Base-by-base conservation (phyloP, 2,888 invertebrate species). In the Eurytoma adleriae region DNA sequence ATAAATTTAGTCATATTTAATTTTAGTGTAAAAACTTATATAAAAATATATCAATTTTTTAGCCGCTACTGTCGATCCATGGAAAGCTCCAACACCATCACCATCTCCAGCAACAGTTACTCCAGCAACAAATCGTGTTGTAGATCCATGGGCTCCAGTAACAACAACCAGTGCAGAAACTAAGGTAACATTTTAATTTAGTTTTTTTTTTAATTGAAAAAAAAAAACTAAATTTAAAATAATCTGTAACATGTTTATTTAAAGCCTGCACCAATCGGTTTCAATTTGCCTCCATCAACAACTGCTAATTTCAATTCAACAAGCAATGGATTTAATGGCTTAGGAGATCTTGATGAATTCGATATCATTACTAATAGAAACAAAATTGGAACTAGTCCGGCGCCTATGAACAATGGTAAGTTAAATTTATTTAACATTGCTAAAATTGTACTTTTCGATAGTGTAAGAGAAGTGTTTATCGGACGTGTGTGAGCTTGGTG, bases 301-400 rank as follows among this genome's bases (percentile, higher is more conserved):
- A 84, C 84, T 61, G 80, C 85, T 66, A 84, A 84, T 56, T 88
- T 87, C 57, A 86, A 76, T 67, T 82, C 85, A n/a, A 87, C 86
- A 54, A 88, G 84, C 71, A 90, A 90, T 69, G 90, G 89, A 14
- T 90, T 90, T 76, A 90, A 89, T 68, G 89, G 88, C 16, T 84
- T 87, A 69, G 93, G 94, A 7, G 96, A 96, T 90, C 92, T 97
- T 89, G 96, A 97, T 90, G 97, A 97, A 90, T 97, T 97, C 91
- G 97, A 97, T 91, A 93, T 95, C 83, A 94, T 97, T 84, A 95
- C 96, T 81, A 96, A 96, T 92, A 93, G 97, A 81, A 94, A 94
- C 88, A 92, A 91, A 87, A 83, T 88, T 57, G 88, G 86, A 84
- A 84, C 89, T 80, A 91, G 90, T 86, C 88, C 89, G 27, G 88